A percentile compares a stretch with the other conserved stretches of the same genome.
Conservation (phyloP, 2,797 vertebrate species). For the Phoxinus dragarum region DNA sequence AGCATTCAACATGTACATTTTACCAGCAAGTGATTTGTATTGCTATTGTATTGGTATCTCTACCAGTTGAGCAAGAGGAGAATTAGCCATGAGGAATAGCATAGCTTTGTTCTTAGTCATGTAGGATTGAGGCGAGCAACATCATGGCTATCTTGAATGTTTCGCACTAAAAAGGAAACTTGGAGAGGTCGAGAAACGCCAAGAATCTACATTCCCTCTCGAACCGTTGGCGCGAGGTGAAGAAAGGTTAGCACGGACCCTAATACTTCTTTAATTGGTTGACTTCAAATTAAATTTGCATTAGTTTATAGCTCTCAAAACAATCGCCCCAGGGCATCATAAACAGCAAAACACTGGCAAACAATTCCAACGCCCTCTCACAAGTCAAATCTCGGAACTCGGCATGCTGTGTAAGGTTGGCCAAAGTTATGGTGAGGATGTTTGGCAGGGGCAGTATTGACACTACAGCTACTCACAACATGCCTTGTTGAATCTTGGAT, state of each 20-base stretch:
- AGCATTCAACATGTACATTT: not conserved
- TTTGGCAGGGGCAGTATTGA: constrained; percentile 58
- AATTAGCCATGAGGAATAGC: constrained; percentile 20
- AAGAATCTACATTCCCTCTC: constrained; percentile 15
- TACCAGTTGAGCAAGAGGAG: constrained; percentile 12
- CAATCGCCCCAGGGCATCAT: constrained; percentile 39
- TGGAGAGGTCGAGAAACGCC: constrained; percentile 17
- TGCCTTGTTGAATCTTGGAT: constrained; percentile 56
- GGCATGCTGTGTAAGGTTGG: constrained; percentile 51
- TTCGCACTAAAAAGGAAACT: constrained; percentile 30
- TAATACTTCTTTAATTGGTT: constrained; percentile 49
- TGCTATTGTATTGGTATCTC: not conserved
- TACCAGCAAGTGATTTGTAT: not conserved
- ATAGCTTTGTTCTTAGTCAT: constrained; percentile 30
- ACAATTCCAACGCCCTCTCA: constrained; percentile 42
- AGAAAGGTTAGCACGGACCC: constrained; percentile 32
- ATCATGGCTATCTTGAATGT: constrained; percentile 14
- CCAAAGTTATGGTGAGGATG: constrained; percentile 51
- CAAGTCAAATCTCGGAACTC: constrained; percentile 53
- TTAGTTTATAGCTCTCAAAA: constrained; percentile 49
- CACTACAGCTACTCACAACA: constrained; percentile 57
- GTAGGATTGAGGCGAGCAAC: not conserved
- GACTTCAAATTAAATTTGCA: constrained; percentile 42
- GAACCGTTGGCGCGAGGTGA: constrained; percentile 12
- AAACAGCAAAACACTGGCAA: constrained; percentile 56